Conservation (phyloP, 2,113 vertebrate genomes). For the human (Homo sapiens) region DNA sequence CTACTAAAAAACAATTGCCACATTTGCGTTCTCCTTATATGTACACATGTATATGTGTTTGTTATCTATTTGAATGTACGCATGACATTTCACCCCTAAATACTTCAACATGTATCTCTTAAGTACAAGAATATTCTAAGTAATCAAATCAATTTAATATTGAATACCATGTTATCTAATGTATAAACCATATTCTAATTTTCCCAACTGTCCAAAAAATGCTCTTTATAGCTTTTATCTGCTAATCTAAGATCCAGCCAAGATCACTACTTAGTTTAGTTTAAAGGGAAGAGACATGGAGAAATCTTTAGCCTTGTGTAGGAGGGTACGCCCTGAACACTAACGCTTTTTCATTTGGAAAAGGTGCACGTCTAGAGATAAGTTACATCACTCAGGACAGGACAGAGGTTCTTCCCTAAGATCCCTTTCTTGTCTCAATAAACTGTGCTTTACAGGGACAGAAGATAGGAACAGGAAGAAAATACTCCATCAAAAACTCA, state of each 20-base stretch:
- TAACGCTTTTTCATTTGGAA: not conserved
- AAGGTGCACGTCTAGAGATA: not conserved
- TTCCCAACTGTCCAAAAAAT: not conserved
- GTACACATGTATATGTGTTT: not conserved
- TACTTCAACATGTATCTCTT: not conserved
- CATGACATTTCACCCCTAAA: not conserved
- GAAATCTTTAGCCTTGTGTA: not conserved
- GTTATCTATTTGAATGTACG: not conserved
- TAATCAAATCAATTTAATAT: not conserved
- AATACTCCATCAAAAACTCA: not conserved
- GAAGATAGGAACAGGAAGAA: not conserved
- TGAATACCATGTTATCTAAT: not conserved
- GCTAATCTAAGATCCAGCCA: not conserved
- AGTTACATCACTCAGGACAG: not conserved
- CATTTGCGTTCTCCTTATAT: not conserved
- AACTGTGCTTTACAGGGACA: not conserved
- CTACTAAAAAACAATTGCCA: not conserved
- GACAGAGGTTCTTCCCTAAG: not conserved
- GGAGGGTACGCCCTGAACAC: not conserved
- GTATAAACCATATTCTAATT: not conserved
- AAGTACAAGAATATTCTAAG: not conserved
- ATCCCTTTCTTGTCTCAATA: slow-evolving; percentile 12
- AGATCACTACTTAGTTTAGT: not conserved
- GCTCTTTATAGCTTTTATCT: not conserved
- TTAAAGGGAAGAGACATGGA: not conserved